Evolutionary conservation across 2,888 invertebrate species (phyloP).

Genomic region (Lypha dubia): DNA sequence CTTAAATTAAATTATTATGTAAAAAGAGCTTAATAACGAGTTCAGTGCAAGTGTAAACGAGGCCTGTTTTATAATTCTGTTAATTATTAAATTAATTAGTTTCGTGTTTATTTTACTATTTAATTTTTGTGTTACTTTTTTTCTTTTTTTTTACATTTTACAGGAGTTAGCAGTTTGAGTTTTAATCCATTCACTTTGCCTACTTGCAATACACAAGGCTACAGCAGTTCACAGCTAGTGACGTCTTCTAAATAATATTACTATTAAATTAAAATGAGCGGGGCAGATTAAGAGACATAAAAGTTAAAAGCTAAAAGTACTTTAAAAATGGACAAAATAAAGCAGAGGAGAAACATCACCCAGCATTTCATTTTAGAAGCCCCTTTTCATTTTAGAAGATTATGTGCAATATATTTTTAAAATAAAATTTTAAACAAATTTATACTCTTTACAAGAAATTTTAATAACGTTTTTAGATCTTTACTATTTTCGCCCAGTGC

Average conservation of each 20-base stretch:
- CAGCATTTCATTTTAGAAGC: not conserved
- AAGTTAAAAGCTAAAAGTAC: not conserved
- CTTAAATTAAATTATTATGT: not conserved
- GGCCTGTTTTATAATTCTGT: slow-evolving; percentile 8
- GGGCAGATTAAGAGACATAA: slow-evolving; percentile 1
- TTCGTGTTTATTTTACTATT: not conserved
- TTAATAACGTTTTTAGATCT: no score
- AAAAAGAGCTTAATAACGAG: not conserved
- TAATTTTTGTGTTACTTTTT: slow-evolving; percentile 18
- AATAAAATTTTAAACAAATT: not conserved
- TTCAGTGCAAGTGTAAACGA: slow-evolving; percentile 25
- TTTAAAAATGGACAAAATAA: not conserved
- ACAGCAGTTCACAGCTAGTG: slow-evolving; percentile 90
- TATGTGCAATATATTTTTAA: slow-evolving; percentile 23
- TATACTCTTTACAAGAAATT: not conserved
- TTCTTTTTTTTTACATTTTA: slow-evolving; percentile 70
- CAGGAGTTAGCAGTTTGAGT: slow-evolving; percentile 91
- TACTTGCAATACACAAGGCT: slow-evolving; percentile 92
- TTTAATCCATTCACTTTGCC: slow-evolving; percentile 97
- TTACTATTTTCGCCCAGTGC: not conserved
- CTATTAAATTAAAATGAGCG: slow-evolving; percentile 74
- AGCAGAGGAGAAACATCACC: not conserved
- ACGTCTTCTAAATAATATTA: slow-evolving; percentile 89
- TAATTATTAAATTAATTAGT: not conserved
- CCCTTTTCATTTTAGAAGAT: not conserved